Percentiles rank a stretch among this genome's conserved stretches.
phyloP scores from a whole-genome alignment of 2,113 vertebrate genomes.

The Prionailurus bengalensis region DNA sequence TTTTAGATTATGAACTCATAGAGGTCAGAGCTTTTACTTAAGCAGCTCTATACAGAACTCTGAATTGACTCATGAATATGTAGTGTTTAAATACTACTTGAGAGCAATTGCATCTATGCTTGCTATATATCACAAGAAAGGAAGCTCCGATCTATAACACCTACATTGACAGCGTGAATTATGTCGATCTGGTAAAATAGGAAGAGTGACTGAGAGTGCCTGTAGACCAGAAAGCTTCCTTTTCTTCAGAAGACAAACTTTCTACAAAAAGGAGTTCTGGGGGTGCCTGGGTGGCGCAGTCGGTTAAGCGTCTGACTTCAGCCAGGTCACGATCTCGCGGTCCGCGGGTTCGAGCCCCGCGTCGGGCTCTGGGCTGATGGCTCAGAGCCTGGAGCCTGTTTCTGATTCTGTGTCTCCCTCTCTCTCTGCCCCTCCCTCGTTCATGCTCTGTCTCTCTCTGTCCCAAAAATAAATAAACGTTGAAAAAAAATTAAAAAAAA shows the following conservation, averaged over 20 bases:
- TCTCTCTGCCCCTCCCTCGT: too few species aligned
- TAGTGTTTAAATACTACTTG: background rate
- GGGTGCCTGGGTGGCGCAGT: too few species aligned
- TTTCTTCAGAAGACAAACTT: constrained; percentile 36
- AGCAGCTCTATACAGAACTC: background rate
- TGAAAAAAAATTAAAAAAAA: too few species aligned
- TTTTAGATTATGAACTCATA: background rate
- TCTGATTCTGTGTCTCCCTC: too few species aligned
- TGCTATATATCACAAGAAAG: background rate
- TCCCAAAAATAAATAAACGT: too few species aligned
- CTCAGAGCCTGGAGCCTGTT: too few species aligned
- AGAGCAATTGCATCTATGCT: background rate
- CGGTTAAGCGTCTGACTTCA: too few species aligned
- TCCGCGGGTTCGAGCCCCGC: too few species aligned
- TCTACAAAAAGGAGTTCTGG: background rate
- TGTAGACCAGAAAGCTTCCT: constrained; percentile 13
- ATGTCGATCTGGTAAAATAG: background rate
- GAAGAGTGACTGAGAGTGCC: background rate
- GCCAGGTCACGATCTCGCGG: too few species aligned
- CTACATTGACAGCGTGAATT: constrained; percentile 23
- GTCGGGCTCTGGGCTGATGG: too few species aligned
- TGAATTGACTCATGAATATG: background rate
- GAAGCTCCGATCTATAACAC: background rate
- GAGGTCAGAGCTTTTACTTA: background rate
- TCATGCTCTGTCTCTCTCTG: too few species aligned